Percentiles rank a stretch among this genome's conserved stretches.
Evolutionary conservation across 2,888 invertebrate genomes (phyloP).

Genomic region (Dolichomitus sp.): DNA sequence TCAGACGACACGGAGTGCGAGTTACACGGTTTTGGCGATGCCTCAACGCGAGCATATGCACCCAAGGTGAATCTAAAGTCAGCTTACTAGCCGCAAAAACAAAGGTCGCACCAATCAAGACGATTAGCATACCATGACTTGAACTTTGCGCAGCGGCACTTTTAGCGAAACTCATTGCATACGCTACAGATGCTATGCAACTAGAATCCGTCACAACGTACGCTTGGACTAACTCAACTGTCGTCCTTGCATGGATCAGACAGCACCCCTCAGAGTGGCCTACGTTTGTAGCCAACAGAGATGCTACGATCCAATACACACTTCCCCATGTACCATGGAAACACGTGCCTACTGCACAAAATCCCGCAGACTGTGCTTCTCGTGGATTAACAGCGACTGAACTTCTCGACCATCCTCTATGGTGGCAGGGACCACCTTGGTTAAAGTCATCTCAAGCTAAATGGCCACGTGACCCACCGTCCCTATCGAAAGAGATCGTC

Average conservation of each 20-base stretch:
- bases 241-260: constrained; percentile 17
- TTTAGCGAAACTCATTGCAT: not conserved
- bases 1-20: not conserved
- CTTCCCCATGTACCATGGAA: constrained; percentile 69
- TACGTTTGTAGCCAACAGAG: no score
- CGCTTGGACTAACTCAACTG: constrained; percentile 19
- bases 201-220: not conserved
- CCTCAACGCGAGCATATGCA: not conserved
- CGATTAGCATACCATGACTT: constrained; percentile 14
- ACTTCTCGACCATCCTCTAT: constrained; percentile 53
- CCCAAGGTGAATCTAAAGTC: not conserved
- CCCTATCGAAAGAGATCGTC: constrained; percentile 70
- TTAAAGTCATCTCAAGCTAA: constrained; percentile 37
- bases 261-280: constrained; percentile 12
- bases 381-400: constrained; percentile 69
- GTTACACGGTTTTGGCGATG: constrained; percentile 1
- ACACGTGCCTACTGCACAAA: constrained; percentile 70
- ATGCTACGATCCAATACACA: not conserved
- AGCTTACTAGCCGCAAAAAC: not conserved
- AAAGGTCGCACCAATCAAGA: constrained; percentile 29
- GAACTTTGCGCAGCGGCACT: constrained; percentile 32
- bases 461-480: not conserved
- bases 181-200: not conserved
- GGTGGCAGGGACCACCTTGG: constrained; percentile 69
- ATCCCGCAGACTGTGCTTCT: constrained; percentile 76